Conservation (phyloP, 2,888 invertebrate genomes). For the Synergus japonicus region DNA sequence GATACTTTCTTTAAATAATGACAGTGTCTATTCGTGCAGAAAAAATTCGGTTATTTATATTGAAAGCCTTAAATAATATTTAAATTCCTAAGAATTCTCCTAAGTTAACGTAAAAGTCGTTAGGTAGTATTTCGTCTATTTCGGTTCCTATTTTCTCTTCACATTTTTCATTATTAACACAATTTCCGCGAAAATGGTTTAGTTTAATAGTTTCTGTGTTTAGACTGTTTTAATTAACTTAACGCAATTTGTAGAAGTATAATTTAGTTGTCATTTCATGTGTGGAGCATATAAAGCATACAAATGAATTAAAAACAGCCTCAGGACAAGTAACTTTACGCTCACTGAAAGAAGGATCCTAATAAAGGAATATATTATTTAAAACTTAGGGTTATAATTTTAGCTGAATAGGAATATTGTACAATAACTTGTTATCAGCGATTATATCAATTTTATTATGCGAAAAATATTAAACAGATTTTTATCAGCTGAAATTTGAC, state of each 20-base stretch:
- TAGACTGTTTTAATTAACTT: conserved; percentile 36
- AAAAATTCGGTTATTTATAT: too few species aligned
- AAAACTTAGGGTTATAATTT: neutral
- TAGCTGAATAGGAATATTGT: neutral
- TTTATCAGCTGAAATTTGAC: neutral
- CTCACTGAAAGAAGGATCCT: conserved; percentile 11
- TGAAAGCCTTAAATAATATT: too few species aligned
- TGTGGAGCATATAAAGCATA: conserved; percentile 30
- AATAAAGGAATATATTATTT: conserved; percentile 19
- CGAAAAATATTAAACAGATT: neutral
- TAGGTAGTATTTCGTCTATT: neutral
- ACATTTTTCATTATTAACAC: neutral
- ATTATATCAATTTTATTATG: neutral
- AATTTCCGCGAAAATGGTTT: neutral
- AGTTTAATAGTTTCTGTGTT: conserved; percentile 16
- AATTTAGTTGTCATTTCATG: neutral
- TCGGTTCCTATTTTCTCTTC: neutral
- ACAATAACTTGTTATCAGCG: neutral
- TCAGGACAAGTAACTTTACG: conserved; percentile 22
- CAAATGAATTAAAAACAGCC: conserved; percentile 36
- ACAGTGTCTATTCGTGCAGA: too few species aligned
- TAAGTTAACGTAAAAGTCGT: neutral
- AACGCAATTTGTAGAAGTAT: neutral
- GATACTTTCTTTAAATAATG: too few species aligned
- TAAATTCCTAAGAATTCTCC: neutral